Conservation (phyloP, 2,113 vertebrate genomes). For the Aptenodytes forsteri region DNA sequence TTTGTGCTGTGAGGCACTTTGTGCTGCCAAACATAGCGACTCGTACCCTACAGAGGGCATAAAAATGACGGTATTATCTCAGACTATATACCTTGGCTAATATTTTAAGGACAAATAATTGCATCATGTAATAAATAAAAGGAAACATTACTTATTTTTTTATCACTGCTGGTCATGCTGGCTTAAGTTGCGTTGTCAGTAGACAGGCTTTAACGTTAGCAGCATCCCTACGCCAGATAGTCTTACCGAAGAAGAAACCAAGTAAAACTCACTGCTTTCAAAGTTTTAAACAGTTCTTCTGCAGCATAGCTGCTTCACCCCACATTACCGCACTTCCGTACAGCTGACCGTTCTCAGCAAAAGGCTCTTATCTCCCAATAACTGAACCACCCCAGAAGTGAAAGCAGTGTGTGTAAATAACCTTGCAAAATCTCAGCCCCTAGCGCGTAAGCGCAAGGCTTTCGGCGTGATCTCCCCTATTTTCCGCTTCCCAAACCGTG, state of each 20-base stretch:
- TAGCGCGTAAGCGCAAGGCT: accelerated
- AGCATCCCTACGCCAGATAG: accelerated
- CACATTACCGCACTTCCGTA: accelerated
- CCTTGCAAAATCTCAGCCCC: accelerated
- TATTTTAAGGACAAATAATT: not conserved
- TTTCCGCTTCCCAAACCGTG: accelerated
- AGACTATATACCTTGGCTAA: not conserved
- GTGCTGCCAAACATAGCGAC: not conserved
- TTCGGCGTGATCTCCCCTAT: too few species aligned
- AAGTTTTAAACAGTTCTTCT: not conserved
- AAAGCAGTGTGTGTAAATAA: accelerated
- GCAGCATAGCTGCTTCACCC: not conserved
- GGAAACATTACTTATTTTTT: accelerated
- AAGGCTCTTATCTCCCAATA: not conserved
- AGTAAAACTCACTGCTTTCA: not conserved
- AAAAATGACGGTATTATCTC: not conserved
- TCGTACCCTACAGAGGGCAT: not conserved
- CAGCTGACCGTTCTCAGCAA: too few species aligned
- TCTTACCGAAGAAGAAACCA: not conserved
- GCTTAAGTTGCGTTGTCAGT: too few species aligned
- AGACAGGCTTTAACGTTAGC: accelerated
- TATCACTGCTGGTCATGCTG: accelerated
- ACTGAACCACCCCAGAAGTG: accelerated
- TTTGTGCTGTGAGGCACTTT: not conserved
- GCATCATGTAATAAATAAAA: not conserved